phyloP scores from a whole-genome alignment of 2,888 invertebrate genomes.

The Plebejus argus region DNA sequence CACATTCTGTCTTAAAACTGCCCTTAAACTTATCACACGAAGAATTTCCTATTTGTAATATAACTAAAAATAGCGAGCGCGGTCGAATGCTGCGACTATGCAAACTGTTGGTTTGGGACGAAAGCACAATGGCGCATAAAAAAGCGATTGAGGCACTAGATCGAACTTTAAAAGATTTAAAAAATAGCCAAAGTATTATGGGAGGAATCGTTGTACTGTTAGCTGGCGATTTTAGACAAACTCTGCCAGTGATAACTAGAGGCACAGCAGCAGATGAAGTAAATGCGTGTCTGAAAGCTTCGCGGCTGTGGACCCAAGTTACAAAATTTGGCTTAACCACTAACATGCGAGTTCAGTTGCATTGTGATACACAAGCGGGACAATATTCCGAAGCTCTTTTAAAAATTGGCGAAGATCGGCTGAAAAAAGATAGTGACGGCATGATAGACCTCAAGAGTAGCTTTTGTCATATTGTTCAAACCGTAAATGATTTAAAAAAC shows the following conservation, averaged over 20 bases:
- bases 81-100: constrained; percentile 39
- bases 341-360: constrained; percentile 44
- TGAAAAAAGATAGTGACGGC: constrained; percentile 40
- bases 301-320: constrained; percentile 37
- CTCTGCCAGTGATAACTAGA: constrained; percentile 38
- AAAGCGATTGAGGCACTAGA: constrained; percentile 38
- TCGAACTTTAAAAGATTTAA: constrained; percentile 37
- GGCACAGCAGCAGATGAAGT: constrained; percentile 44
- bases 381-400: constrained; percentile 38
- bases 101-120: constrained; percentile 41
- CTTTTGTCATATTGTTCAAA: constrained; percentile 41
- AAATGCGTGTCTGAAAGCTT: constrained; percentile 45
- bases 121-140: constrained; percentile 42
- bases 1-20: constrained; percentile 39
- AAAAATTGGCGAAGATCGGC: constrained; percentile 44
- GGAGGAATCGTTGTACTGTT: constrained; percentile 41
- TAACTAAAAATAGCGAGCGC: constrained; percentile 41
- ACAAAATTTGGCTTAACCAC: constrained; percentile 36
- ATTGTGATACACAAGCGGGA: constrained; percentile 40
- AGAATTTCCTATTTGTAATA: constrained; percentile 42
- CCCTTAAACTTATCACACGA: constrained; percentile 40
- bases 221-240: constrained; percentile 44
- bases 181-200: constrained; percentile 37
- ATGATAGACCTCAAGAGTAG: constrained; percentile 42
- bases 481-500: constrained; percentile 40